A percentile compares a stretch with the other conserved stretches of the same genome.
Evolutionary conservation across 2,113 vertebrate genomes (phyloP).

Genomic region (Anolis sagrei): DNA sequence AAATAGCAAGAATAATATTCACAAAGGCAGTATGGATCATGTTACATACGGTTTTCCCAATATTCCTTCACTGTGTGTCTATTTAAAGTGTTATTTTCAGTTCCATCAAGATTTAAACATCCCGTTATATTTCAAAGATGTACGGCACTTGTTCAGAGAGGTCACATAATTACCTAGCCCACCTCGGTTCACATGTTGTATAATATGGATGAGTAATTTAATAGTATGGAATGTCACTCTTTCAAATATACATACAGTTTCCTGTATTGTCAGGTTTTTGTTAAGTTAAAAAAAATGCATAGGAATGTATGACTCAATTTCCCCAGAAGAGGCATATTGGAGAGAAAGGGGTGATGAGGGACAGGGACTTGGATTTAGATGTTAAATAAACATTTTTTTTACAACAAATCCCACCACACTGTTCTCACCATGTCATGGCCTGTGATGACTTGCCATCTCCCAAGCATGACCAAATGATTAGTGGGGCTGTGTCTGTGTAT

Average conservation of each 20-base stretch:
- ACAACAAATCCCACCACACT: slow-evolving; percentile 75
- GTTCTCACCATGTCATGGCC: slow-evolving; percentile 78
- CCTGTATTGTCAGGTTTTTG: not conserved
- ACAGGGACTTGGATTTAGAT: slow-evolving; percentile 58
- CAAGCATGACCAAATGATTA: slow-evolving; percentile 85
- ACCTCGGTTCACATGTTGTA: not conserved
- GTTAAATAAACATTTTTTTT: slow-evolving; percentile 82
- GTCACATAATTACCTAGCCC: slow-evolving; percentile 13
- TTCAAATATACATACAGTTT: not conserved
- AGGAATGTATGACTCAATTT: rapidly evolving
- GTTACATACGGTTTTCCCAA: not conserved
- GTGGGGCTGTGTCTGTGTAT: slow-evolving; percentile 71
- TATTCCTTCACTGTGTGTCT: not conserved
- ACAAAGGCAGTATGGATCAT: not conserved
- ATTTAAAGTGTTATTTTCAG: slow-evolving; percentile 25
- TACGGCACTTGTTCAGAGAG: not conserved
- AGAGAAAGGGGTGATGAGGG: slow-evolving; percentile 34
- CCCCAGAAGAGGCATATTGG: slow-evolving; percentile 16
- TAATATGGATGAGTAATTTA: not conserved
- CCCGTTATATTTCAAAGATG: not conserved
- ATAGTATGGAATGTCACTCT: not conserved
- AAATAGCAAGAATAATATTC: slow-evolving; percentile 1
- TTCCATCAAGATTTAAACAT: slow-evolving; percentile 12
- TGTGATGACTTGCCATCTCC: slow-evolving; percentile 79
- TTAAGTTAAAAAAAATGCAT: not conserved